Evolutionary conservation across 2,888 invertebrate species (phyloP), one percentile per base, ranked within the genome.

Genomic region (Eupithecia tripunctaria): DNA sequence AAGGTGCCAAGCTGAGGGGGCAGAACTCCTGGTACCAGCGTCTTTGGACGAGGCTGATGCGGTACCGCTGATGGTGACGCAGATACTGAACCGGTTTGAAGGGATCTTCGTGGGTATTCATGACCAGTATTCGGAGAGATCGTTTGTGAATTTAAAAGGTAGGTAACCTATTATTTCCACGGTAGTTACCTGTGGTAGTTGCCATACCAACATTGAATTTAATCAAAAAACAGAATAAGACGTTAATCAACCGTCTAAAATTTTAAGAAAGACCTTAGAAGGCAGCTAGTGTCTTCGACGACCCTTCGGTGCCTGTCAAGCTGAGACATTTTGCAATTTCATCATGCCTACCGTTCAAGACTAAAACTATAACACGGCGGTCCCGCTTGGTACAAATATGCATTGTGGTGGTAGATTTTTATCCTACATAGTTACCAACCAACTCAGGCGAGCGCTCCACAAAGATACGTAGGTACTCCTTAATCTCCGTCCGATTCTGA

Each of bases 31-130:
- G 72, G 85, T 87, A 5, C 86, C 87, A 2, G 81, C 82, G 1
- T 79, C 82, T 12, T 78, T 89, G 25, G 89, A 89, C 73, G 89
- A 88, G 68, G 87, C 87, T 0, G 88, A 88, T 32, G 80, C 82
- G 12, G 76, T 86, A 64, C 84, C 86, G 7, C 73, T 88, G 4
- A 79, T 89, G 8, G 81, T 85, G 25, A 80, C 85, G 0, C 38
- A 76, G 0, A 81, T 86, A 25, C 76, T 82, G 32, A 79, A 78
- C 18, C 82, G 81, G 59, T 87, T 81, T 66, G 78, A 82, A 32
- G 88, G 89, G 7, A 82, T 86, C 0, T 89, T 82, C 67, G 77
- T 88, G 5, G 89, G 88, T 51, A 83, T 87, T 64, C 88, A 89
- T 71, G 88, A 88, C 73, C 78, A 88, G 56, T 89, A 86, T 78